Evolutionary conservation across 2,113 vertebrate genomes (phyloP).

Genomic region (Alligator mississippiensis): DNA sequence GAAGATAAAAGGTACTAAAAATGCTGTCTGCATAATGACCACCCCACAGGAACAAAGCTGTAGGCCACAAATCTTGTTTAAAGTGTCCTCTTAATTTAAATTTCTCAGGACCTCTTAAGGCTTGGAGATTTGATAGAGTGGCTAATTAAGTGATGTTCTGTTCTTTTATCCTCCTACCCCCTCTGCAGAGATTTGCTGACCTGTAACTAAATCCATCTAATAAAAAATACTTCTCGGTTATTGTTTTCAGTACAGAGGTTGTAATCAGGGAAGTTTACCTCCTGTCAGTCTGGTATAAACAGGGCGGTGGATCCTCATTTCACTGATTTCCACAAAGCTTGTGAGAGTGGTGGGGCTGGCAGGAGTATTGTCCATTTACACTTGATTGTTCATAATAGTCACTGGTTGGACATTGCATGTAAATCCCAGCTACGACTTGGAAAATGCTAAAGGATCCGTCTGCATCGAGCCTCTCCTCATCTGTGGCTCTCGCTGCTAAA

Average conservation of each 20-base stretch:
- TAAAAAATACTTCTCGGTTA: constrained; percentile 11
- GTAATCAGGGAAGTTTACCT: accelerated
- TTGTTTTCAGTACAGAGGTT: not conserved
- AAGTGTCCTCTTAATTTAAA: constrained; percentile 10
- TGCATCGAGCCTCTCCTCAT: not conserved
- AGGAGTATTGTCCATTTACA: not conserved
- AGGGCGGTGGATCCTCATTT: not conserved
- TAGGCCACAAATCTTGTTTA: constrained; percentile 22
- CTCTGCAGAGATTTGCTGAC: constrained; percentile 8
- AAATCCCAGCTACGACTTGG: not conserved
- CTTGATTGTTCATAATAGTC: not conserved
- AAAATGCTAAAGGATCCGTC: not conserved
- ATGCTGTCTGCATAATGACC: not conserved
- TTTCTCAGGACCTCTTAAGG: not conserved
- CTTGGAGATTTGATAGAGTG: not conserved
- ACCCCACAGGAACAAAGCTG: not conserved
- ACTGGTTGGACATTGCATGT: not conserved
- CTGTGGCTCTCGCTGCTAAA: not conserved
- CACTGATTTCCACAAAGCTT: not conserved
- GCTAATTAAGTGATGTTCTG: not conserved
- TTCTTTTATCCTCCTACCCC: constrained; percentile 30
- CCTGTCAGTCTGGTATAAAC: not conserved
- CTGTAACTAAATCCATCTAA: constrained; percentile 28
- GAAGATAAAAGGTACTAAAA: constrained; percentile 14
- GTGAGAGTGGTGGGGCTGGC: not conserved